Evolutionary conservation across 1,140 invertebrate species (phyloP).

Genomic region (Phortica variegata): DNA sequence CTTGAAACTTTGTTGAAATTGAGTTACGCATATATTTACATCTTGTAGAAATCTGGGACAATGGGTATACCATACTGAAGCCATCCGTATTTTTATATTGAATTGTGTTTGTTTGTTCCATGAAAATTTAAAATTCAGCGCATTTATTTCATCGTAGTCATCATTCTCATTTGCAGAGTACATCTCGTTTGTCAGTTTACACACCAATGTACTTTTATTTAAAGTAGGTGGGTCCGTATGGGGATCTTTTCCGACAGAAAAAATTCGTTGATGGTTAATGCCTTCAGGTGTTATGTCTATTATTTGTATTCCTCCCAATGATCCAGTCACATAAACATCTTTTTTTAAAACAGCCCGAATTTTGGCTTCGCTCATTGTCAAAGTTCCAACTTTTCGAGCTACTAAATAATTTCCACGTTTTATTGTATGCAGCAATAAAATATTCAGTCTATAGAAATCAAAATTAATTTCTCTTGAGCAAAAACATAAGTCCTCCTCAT

Average conservation of each 20-base stretch:
- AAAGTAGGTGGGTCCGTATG: conserved; percentile 58
- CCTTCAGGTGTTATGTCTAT: conserved; percentile 86
- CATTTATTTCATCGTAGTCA: conserved; percentile 52
- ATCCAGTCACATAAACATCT: conserved; percentile 72
- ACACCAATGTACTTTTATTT: conserved; percentile 33
- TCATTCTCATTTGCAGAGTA: conserved; percentile 53
- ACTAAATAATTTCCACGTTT: conserved; percentile 69
- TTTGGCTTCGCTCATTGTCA: conserved; percentile 85
- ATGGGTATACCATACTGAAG: conserved; percentile 92
- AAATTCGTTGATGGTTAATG: conserved; percentile 78
- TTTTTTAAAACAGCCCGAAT: conserved; percentile 83
- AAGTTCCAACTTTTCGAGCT: conserved; percentile 89
- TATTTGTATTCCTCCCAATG: conserved; percentile 85
- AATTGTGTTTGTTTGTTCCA: conserved; percentile 59
- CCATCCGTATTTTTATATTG: conserved; percentile 72
- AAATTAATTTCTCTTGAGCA: conserved; percentile 75
- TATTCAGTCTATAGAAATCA: conserved; percentile 88
- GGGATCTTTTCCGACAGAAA: conserved; percentile 81
- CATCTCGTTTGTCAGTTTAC: conserved; percentile 58
- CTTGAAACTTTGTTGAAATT: conserved; percentile 67
- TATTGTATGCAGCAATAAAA: conserved; percentile 79
- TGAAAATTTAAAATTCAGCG: conserved; percentile 69
- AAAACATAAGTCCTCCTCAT: conserved; percentile 1
- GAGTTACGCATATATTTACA: conserved; percentile 76
- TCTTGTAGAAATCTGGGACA: conserved; percentile 84